Base-by-base conservation (phyloP, 2,113 vertebrate genomes). In the Bombycilla garrulus region DNA sequence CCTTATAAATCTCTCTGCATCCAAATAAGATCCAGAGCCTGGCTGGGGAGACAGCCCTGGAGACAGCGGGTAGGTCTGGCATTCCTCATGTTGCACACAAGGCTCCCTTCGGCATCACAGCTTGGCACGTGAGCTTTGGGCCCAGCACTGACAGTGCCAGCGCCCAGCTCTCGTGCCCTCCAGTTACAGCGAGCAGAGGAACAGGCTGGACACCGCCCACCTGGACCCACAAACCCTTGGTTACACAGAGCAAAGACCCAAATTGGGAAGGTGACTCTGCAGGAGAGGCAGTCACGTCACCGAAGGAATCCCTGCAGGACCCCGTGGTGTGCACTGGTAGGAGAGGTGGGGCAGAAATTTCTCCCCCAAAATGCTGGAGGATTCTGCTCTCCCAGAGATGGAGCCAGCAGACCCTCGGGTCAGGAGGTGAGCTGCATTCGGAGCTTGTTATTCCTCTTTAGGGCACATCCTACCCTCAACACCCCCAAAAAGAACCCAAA, bases 1-100 rank as follows among this genome's bases (percentile, higher is more conserved):
- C 86, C 70, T 96, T 95, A 91, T 92, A 96, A 97, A 94, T 96
- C 90, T 92, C 78, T 87, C 89, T 3, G 2, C 74, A 87, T 90
- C 91, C 90, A 95, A 96, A 96, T 93, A 88, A 92, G 92, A 96
- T 83, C 92, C 88, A 92, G 93, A 91, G 88, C 77, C 93, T 50
- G 69, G 60, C 82, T 88, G 82, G 82, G 86, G 80, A 95, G 88
- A 95, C 56, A 0, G 79, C 74, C 92, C 87, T 88, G 88, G 93
- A 94, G 94, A 94, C 90, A 83, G 94, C 1, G 88, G 92, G 92
- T 88, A 42, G 73, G 81, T 96, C 92, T 96, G 93, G 93, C 86
- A 93, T 92, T 97, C 92, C 92, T 96, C 90, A 84, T 3, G 74
- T 9, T 81, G 57, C 88, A 85, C 84, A 93, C 78, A 74, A 74